phyloP scores from a whole-genome alignment of 2,797 vertebrate genomes.

The Pipistrellus pygmaeus region DNA sequence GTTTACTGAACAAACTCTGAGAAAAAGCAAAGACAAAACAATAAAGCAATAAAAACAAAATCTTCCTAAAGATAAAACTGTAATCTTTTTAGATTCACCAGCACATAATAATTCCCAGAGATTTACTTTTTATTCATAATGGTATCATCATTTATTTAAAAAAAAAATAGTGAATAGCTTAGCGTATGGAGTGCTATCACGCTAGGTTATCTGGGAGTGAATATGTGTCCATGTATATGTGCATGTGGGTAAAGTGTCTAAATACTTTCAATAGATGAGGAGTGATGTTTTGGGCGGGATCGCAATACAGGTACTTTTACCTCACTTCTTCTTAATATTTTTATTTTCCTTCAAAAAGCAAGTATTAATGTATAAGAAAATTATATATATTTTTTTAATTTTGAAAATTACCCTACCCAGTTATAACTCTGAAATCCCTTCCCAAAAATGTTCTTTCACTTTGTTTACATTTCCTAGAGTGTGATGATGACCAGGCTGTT shows the following conservation, averaged over 20 bases:
- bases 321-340: neutral
- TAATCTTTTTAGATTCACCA: neutral
- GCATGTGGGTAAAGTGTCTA: neutral
- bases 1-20: neutral
- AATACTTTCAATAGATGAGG: neutral
- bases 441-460: neutral
- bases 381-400: neutral
- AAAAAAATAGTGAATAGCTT: neutral
- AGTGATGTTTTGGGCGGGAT: neutral
- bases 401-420: neutral
- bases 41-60: neutral
- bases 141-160: neutral
- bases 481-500: accelerated
- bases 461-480: slow-evolving; percentile 67
- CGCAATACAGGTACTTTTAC: neutral
- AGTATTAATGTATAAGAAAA: neutral
- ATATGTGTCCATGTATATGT: neutral
- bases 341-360: neutral
- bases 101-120: neutral
- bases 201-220: neutral
- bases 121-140: neutral
- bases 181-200: neutral
- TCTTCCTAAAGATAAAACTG: neutral
- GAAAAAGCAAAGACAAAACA: neutral
- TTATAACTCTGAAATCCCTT: neutral